A percentile compares a stretch with the other conserved stretches of the same genome.
These are phyloP conservation scores for Pseudochaenichthys georgianus DNA, from an alignment of 2,797 vertebrate genomes.

Conservation along the genomic window DNA sequence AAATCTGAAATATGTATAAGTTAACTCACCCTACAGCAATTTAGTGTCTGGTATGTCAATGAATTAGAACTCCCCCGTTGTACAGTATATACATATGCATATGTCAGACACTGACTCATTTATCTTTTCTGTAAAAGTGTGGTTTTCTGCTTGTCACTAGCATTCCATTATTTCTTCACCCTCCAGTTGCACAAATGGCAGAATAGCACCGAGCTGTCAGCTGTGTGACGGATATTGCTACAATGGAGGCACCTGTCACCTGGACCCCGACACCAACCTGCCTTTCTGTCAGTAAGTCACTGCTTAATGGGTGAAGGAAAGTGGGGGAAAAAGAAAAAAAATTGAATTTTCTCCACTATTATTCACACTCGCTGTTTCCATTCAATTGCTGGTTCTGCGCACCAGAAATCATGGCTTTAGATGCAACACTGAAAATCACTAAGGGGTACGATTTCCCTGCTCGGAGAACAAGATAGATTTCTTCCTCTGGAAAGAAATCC, in stretches of 20 bases:
- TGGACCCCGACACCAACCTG: conserved; percentile 95
- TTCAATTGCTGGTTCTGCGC: conserved; percentile 58
- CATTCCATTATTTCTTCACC: conserved; percentile 68
- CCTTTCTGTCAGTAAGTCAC: conserved; percentile 98
- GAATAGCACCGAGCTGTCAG: conserved; percentile 96
- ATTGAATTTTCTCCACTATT: conserved; percentile 56
- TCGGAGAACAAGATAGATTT: conserved; percentile 51
- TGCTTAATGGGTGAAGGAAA: conserved; percentile 73
- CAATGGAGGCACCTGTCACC: conserved; percentile 96
- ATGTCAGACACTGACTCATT: conserved; percentile 45
- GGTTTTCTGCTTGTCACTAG: conserved; percentile 48
- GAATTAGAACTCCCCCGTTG: conserved; percentile 25
- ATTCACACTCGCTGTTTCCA: conserved; percentile 55
- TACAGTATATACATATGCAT: conserved; percentile 42
- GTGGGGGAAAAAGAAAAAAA: conserved; percentile 15
- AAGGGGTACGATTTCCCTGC: conserved; percentile 34
- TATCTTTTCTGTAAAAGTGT: conserved; percentile 41
- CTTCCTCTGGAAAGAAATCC: conserved; percentile 61
- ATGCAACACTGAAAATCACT: conserved; percentile 57
- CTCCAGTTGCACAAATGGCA: conserved; percentile 95
- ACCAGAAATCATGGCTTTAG: conserved; percentile 55
- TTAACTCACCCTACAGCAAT: conserved; percentile 1
- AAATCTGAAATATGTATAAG: conserved; percentile 29
- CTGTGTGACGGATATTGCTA: conserved; percentile 99
- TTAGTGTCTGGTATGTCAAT: conserved; percentile 32